Evolutionary conservation across 2,797 vertebrate genomes (phyloP).

Genomic region (Parotocinclus haroldoi): DNA sequence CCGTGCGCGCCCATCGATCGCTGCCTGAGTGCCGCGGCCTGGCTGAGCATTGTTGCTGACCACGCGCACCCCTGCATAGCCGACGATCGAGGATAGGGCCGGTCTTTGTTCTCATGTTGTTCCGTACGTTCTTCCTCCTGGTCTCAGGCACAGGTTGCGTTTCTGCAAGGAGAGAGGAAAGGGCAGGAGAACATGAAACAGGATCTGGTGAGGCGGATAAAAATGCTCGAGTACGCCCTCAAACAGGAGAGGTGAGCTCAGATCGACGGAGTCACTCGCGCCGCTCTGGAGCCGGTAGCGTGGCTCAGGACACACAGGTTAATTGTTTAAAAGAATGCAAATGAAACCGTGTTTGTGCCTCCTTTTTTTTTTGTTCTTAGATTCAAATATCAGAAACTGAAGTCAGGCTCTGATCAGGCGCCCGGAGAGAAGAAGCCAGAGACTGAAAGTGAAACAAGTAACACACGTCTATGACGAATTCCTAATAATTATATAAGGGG

Average conservation of each 20-base stretch:
- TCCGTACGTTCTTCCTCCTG: not conserved
- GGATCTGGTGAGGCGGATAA: conserved; percentile 65
- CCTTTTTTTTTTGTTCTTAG: conserved; percentile 57
- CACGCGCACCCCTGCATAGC: too few relatives aligned
- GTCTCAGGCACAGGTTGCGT: conserved; percentile 49
- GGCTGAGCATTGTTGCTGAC: too few relatives aligned
- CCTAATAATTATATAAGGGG: too few relatives aligned
- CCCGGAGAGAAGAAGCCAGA: conserved; percentile 81
- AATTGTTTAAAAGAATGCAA: not conserved
- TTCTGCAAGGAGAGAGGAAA: conserved; percentile 65
- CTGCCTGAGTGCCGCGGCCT: too few relatives aligned
- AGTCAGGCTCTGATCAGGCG: conserved; percentile 81
- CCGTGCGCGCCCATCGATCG: too few relatives aligned
- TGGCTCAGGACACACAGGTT: too few relatives aligned
- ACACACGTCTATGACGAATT: not conserved
- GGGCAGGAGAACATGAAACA: conserved; percentile 85
- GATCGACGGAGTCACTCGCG: not conserved
- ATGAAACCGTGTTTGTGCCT: too few relatives aligned
- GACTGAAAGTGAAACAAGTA: conserved; percentile 78
- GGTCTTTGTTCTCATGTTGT: too few relatives aligned
- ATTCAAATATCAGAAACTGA: conserved; percentile 89
- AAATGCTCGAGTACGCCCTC: conserved; percentile 55
- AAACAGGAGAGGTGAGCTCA: conserved; percentile 55
- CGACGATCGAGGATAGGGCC: too few relatives aligned
- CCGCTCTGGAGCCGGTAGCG: too few relatives aligned